Evolutionary conservation across 1,140 invertebrate species (phyloP).

Genomic region (Hormaphis cornu): DNA sequence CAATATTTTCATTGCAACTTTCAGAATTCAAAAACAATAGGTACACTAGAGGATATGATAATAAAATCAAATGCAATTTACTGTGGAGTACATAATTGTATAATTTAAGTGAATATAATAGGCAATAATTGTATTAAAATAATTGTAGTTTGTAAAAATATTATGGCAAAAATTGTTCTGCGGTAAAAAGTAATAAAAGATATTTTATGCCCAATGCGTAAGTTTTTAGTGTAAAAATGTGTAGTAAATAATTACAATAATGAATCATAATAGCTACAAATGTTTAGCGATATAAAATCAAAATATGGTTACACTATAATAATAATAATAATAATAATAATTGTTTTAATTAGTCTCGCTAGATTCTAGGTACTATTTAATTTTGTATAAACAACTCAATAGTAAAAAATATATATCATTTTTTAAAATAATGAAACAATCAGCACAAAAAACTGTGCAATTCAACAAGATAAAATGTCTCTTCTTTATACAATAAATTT

Average conservation of each 20-base stretch:
- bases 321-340: no score
- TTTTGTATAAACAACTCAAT: slow-evolving; percentile 25
- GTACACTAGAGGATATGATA: neutral
- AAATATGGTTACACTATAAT: neutral
- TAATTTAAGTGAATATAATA: slow-evolving; percentile 14
- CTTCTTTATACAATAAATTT: slow-evolving; percentile 32
- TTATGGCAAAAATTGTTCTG: slow-evolving; percentile 15
- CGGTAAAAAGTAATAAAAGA: no score
- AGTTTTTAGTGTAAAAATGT: slow-evolving; percentile 7
- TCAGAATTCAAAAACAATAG: no score
- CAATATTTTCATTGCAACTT: no score
- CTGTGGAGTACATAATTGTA: neutral
- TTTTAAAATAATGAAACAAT: slow-evolving; percentile 26
- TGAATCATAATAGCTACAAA: neutral
- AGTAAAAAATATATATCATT: slow-evolving; percentile 30
- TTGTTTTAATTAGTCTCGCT: slow-evolving; percentile 19
- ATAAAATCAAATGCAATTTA: neutral
- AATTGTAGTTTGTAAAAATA: slow-evolving; percentile 7
- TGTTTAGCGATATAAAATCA: slow-evolving; percentile 12
- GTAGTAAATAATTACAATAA: slow-evolving; percentile 2
- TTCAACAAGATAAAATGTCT: slow-evolving; percentile 27
- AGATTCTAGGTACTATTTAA: slow-evolving; percentile 6
- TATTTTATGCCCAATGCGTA: no score
- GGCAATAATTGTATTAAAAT: neutral
- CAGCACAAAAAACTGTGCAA: slow-evolving; percentile 20